Base-by-base conservation (phyloP, 2,888 invertebrate species). In the Tuta absoluta region DNA sequence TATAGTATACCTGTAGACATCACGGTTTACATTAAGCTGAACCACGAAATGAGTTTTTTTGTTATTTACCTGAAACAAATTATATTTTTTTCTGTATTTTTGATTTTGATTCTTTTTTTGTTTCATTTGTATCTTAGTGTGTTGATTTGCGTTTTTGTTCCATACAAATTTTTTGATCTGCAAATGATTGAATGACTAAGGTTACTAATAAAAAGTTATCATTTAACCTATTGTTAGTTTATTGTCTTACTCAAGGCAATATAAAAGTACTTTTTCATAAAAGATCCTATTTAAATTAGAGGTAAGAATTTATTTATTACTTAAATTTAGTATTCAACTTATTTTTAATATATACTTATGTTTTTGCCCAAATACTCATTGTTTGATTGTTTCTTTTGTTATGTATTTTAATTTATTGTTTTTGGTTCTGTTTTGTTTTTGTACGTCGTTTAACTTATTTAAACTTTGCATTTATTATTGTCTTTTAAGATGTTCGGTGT, bases 191-290 rank as follows among this genome's bases (percentile, higher is more conserved):
- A n/a, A n/a, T n/a, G n/a, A n/a, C n/a, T n/a, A n/a, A 63, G 4
- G 33, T 33, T 7, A 33, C 33, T 8, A n/a, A n/a, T n/a, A n/a
- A n/a, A n/a, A n/a, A n/a, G n/a, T 56, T 61, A 19, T 61, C 56
- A 62, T 17, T 65, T 63, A 62, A 8, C 24, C 23, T 45, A 49
- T 67, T 66, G 72, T 61, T 66, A n/a, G n/a, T n/a, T n/a, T n/a
- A 75, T 82, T 78, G 78, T 74, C 72, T 72, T 51, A 14, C 37
- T 63, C 59, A 69, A 53, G 70, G 72, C 80, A 76, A 81, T 76
- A 65, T 63, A 17, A 28, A 64, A 65, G 83, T 85, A 85, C 83
- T 84, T 85, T 85, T 84, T 82, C 80, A 80, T 75, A 83, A 85
- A 84, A 84, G 77, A 59, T 69, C 64, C 75, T 80, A 79, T 80